Base-by-base conservation (phyloP, 2,888 invertebrate genomes). In the Linnaemya tessellans region DNA sequence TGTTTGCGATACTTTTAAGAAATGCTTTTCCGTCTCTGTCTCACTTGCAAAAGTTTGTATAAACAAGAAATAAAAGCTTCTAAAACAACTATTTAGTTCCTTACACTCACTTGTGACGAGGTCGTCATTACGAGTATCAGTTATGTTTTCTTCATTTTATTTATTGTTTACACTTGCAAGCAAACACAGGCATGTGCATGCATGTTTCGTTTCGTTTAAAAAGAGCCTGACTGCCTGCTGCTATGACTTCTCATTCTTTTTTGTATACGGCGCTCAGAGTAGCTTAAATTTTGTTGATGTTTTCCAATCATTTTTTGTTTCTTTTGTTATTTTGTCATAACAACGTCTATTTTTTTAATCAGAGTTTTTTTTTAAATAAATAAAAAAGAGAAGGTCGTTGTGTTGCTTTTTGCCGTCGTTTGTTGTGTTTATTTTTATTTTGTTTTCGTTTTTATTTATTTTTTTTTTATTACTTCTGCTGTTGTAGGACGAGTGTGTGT, bases 371-470 rank as follows among this genome's bases (percentile, higher is more conserved):
- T 73, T 64, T 84, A 41, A 75, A 82, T 80, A 79, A 82, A 84
- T 84, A 82, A 82, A 82, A 84, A 85, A 79, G 85, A 85, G 85
- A 85, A 85, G 85, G 85, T 85, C 85, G 85, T 82, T 85, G 85
- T 83, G 75, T 79, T 82, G 79, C 73, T 71, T 71, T 30, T 58
- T 74, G 68, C 78, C 64, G 71, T 54, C 30, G 58, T 77, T 73
- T 73, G 51, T 70, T 56, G 30, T 30, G 30, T 30, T 78, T 68
- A 35, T 15, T 81, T 74, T 41, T 58, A 4, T 67, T 68, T 43
- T 77, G 30, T 60, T 30, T 43, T 49, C 10, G 46, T 15, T 70
- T 74, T 38, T 49, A 1, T 67, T 68, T 43, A 49, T 30, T 43
- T 30, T 56, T 58, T 13, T 7, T 11, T 64, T 41, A 30, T 7